These are phyloP conservation scores for Genyomyrus donnyi DNA, from an alignment of 2,113 vertebrate genomes.

Conservation along the genomic window DNA sequence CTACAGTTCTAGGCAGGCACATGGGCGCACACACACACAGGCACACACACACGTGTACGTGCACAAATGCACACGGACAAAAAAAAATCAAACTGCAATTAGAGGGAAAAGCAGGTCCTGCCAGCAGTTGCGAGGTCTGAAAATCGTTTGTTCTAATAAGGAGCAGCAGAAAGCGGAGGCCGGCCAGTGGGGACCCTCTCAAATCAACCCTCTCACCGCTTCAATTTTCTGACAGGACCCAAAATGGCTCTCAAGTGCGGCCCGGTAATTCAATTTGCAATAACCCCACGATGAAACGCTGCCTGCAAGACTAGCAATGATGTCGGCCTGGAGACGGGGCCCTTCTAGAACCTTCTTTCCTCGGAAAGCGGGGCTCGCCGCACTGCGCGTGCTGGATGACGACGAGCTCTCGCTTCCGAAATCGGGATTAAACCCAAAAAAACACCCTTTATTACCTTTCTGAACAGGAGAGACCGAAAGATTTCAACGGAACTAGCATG, in stretches of 20 bases:
- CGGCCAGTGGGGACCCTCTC: constrained; percentile 7
- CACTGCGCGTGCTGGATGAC: background rate
- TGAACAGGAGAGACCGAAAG: background rate
- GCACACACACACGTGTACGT: background rate
- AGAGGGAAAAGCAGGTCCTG: constrained; percentile 10
- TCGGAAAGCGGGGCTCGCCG: no score
- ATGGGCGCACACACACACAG: background rate
- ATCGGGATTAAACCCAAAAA: background rate
- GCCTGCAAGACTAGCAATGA: constrained; percentile 7
- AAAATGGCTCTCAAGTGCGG: constrained; percentile 20
- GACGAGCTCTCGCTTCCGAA: background rate
- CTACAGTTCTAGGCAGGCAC: background rate
- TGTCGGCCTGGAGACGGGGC: background rate
- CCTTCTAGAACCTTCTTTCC: background rate
- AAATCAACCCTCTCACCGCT: constrained; percentile 15
- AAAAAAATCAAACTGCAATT: background rate
- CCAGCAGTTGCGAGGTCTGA: background rate
- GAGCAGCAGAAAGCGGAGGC: background rate
- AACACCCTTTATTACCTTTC: background rate
- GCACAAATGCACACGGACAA: background rate
- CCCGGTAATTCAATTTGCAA: constrained; percentile 22
- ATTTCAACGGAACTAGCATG: background rate
- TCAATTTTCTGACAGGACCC: constrained; percentile 22
- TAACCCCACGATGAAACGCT: background rate
- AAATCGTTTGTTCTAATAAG: constrained; percentile 16